Conservation (phyloP, 53 echinoderm and acorn worm genomes). For the Astropecten irregularis region DNA sequence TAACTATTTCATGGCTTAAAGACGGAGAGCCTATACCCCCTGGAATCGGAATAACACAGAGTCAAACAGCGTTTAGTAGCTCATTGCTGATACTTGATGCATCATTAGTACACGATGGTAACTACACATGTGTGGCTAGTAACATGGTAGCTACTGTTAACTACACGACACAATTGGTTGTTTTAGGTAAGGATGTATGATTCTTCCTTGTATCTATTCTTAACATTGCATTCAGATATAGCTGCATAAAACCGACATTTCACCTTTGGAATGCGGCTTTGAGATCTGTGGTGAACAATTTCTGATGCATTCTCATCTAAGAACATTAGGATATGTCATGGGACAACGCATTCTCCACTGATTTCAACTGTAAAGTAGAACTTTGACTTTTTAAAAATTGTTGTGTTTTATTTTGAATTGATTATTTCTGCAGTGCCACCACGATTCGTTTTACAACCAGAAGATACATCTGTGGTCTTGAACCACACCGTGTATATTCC, state of each 20-base stretch:
- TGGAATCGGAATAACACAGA: conserved; percentile 64
- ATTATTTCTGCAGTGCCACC: conserved; percentile 62
- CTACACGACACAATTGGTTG: conserved; percentile 76
- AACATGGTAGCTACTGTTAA: conserved; percentile 88
- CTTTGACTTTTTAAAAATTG: too few relatives aligned
- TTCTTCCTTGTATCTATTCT: too few relatives aligned
- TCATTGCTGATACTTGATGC: conserved; percentile 76
- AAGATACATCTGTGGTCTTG: conserved; percentile 67
- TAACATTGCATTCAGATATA: too few relatives aligned
- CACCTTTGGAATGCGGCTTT: too few relatives aligned
- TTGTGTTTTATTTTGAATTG: neutral
- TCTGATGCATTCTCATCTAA: too few relatives aligned
- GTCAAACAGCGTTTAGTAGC: conserved; percentile 57
- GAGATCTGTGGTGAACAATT: too few relatives aligned
- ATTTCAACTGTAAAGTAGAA: too few relatives aligned
- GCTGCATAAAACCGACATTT: too few relatives aligned
- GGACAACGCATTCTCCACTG: too few relatives aligned
- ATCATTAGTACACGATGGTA: conserved; percentile 83
- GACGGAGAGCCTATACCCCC: conserved; percentile 81
- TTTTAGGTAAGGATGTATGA: conserved; percentile 88
- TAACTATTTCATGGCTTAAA: conserved; percentile 93
- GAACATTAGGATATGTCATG: too few relatives aligned
- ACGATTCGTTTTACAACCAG: conserved; percentile 67
- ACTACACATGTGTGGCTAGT: conserved; percentile 91
- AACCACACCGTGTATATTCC: conserved; percentile 73